A percentile compares a stretch with the other conserved stretches of the same genome.
These are phyloP conservation scores for Natator depressus DNA, from an alignment of 2,113 vertebrate species.

Conservation along the genomic window DNA sequence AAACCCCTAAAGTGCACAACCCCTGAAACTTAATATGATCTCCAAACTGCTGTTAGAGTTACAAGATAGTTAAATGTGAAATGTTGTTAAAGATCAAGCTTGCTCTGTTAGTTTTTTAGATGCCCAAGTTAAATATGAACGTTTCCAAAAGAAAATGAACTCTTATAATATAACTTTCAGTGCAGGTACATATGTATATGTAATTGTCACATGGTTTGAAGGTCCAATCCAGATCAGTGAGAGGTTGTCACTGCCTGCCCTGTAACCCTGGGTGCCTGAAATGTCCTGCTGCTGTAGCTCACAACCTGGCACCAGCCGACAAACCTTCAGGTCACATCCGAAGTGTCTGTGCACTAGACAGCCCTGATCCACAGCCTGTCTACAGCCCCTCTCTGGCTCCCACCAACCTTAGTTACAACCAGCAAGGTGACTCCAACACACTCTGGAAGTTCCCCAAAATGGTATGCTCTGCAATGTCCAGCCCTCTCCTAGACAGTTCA, in stretches of 20 bases:
- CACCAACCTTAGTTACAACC: neutral
- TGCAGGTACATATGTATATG: neutral
- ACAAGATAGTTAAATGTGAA: neutral
- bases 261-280: neutral
- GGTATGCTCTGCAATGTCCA: neutral
- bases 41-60: neutral
- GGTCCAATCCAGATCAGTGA: neutral
- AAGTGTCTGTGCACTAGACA: neutral
- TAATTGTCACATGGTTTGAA: neutral
- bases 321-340: neutral
- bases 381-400: neutral
- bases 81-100: neutral
- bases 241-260: neutral
- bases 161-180: neutral
- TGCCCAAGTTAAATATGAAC: neutral
- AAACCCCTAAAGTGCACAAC: neutral
- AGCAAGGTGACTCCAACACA: neutral
- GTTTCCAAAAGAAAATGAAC: neutral
- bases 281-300: neutral
- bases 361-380: neutral
- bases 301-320: neutral
- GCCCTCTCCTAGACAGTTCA: neutral
- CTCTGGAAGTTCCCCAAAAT: neutral
- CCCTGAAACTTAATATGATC: neutral
- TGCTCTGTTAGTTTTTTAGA: neutral